A percentile compares a stretch with the other conserved stretches of the same genome.
Conservation (phyloP, 2,113 vertebrate genomes). For the Speoplatyrhinus poulsoni region DNA sequence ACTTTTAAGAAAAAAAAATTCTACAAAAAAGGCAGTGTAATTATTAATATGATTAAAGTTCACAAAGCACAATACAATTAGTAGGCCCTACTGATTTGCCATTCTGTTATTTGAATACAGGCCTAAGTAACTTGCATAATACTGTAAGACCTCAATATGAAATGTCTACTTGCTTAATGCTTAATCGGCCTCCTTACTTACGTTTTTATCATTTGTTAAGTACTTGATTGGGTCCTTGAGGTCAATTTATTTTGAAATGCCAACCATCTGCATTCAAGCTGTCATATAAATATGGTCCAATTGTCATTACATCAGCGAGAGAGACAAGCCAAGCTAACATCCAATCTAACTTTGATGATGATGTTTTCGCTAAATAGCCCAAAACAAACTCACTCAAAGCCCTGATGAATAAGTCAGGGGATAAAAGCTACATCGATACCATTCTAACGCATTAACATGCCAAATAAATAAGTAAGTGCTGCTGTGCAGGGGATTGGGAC, state of each 20-base stretch:
- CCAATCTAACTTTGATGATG: slow-evolving; percentile 44
- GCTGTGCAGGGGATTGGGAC: slow-evolving; percentile 37
- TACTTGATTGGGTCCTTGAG: slow-evolving; percentile 56
- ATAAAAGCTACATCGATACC: slow-evolving; percentile 75
- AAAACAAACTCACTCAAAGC: slow-evolving; percentile 71
- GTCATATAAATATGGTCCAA: slow-evolving; percentile 31
- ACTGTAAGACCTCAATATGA: too few relatives aligned
- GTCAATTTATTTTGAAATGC: slow-evolving; percentile 59
- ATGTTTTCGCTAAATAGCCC: slow-evolving; percentile 60
- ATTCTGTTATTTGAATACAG: too few relatives aligned
- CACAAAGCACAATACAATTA: slow-evolving; percentile 21
- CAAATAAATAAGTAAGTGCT: slow-evolving; percentile 76
- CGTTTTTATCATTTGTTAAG: slow-evolving; percentile 44
- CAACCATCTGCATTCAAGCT: slow-evolving; percentile 49
- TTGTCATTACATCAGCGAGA: slow-evolving; percentile 40
- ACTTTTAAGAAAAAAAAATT: slow-evolving; percentile 45
- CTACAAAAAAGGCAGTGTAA: background rate
- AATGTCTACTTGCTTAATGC: too few relatives aligned
- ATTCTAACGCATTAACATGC: slow-evolving; percentile 69
- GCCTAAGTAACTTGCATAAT: too few relatives aligned
- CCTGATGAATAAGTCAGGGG: slow-evolving; percentile 74
- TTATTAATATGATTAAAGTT: slow-evolving; percentile 30
- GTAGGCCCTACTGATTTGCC: too few relatives aligned
- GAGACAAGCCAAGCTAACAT: slow-evolving; percentile 36
- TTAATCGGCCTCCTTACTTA: slow-evolving; percentile 37